Percentiles rank a stretch among this genome's conserved stretches.
phyloP scores from a whole-genome alignment of 1,140 invertebrate species.

The Bombus haemorrhoidalis region DNA sequence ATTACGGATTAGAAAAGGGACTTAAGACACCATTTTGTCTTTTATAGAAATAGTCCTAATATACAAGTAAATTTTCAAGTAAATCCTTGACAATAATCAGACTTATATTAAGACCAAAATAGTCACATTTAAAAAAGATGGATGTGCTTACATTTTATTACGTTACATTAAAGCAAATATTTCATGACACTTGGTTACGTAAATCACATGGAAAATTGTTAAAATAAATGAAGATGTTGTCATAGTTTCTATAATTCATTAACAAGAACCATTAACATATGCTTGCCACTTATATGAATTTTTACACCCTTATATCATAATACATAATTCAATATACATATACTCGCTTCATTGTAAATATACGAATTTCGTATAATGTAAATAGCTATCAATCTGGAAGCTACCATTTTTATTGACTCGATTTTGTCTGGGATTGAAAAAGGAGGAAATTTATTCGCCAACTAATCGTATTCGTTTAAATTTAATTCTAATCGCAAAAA shows the following conservation, averaged over 20 bases:
- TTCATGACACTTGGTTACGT: not conserved
- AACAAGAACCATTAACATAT: not conserved
- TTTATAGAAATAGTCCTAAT: not conserved
- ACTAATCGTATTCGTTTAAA: not conserved
- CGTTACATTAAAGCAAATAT: not conserved
- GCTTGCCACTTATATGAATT: not conserved
- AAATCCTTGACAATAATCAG: not conserved
- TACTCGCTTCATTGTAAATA: not conserved
- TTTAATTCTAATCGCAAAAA: not conserved
- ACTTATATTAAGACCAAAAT: not conserved
- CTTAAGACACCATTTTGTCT: too few species aligned
- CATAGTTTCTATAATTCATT: not conserved
- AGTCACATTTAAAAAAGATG: not conserved
- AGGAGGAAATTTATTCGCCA: not conserved
- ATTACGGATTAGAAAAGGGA: too few species aligned
- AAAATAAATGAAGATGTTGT: not conserved
- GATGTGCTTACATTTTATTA: not conserved
- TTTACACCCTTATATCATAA: not conserved
- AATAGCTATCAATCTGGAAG: not conserved
- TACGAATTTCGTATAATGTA: not conserved
- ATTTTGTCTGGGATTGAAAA: not conserved
- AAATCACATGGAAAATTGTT: not conserved
- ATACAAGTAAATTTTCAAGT: not conserved
- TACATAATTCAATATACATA: not conserved
- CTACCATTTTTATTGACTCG: not conserved